Base-by-base conservation (phyloP, 2,888 invertebrate genomes). In the Volucella inanis region DNA sequence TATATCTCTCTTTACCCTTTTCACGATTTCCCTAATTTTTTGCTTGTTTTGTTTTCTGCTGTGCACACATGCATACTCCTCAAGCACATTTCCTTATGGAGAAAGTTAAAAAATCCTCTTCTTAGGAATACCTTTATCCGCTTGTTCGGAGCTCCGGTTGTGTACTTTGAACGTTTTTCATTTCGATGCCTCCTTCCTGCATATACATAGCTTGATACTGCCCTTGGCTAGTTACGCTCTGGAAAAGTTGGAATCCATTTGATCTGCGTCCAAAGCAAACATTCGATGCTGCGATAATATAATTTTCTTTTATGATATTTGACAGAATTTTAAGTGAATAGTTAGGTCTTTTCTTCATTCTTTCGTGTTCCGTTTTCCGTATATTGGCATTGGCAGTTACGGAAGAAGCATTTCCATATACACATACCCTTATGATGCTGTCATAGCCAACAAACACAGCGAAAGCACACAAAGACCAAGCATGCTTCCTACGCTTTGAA, bases 281-380 rank as follows among this genome's bases (percentile, higher is more conserved):
- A 85, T 85, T 80, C 76, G 70, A 71, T 80, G 71, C 80, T 85
- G 76, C 84, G 84, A 85, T 85, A 85, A 85, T 85, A 85, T 76
- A 85, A 80, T 85, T 85, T 85, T 76, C 84, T 75, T 84, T 85
- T 85, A 85, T 80, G 80, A 85, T 85, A 85, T 85, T 85, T 85
- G 75, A 85, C 84, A 85, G 84, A 85, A 76, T 85, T 85, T 85
- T 85, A 85, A 85, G 84, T 85, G 84, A 80, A 85, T 85, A 85
- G 80, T 85, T 85, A 65, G 84, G 76, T 85, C 75, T 55, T 80
- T 71, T 79, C 41, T 74, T 68, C 54, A 70, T 71, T 71, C 71
- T 70, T 55, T 68, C 49, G 31, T 70, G 54, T 77, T 57, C 77
- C 61, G 57, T 71, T 78, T 43, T 55, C 47, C 15, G 22, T 43